Evolutionary conservation across 2,888 invertebrate species (phyloP), one percentile per base, ranked within the genome.

Genomic region (Elegia similella): DNA sequence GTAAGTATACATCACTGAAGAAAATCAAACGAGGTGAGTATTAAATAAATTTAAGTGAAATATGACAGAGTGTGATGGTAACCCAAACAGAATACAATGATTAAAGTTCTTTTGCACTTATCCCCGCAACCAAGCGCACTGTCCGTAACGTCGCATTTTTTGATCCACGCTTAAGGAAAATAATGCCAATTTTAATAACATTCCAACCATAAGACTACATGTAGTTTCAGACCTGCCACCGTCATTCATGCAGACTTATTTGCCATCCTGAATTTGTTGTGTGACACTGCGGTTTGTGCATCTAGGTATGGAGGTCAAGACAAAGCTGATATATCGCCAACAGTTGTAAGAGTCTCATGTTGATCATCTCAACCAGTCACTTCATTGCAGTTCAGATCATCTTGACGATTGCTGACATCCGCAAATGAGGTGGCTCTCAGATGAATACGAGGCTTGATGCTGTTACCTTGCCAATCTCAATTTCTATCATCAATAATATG

Each of bases 171-270:
- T 88, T 88, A 70, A 82, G 89, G 89, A 90, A 90, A 90, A 90
- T 66, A 90, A 89, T 90, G 90, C 88, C 88, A 90, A 90, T 90
- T 90, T 90, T 90, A 86, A 82, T 72, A 67, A 68, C 58, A 70
- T 64, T 56, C 70, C 67, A 63, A 68, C 59, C 61, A 62, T 66
- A 64, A 61, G 55, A 57, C 57, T 42, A 48, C 54, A 58, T 42
- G 47, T 56, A 43, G 56, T 17, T 52, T 48, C 15, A 56, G 56
- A 56, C 60, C 58, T 59, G 58, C 61, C 55, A 44, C 47, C 54
- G 47, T 47, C 56, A 57, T 42, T 63, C 63, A 64, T 57, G 64
- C 62, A 55, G 62, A 64, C 30, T 59, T 57, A 59, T 54, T 59
- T 62, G 62, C 59, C 16, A 58, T 58, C 57, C 38, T 63, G 58